phyloP scores from a whole-genome alignment of 1,140 invertebrate genomes.

The Diuraphis noxia region DNA sequence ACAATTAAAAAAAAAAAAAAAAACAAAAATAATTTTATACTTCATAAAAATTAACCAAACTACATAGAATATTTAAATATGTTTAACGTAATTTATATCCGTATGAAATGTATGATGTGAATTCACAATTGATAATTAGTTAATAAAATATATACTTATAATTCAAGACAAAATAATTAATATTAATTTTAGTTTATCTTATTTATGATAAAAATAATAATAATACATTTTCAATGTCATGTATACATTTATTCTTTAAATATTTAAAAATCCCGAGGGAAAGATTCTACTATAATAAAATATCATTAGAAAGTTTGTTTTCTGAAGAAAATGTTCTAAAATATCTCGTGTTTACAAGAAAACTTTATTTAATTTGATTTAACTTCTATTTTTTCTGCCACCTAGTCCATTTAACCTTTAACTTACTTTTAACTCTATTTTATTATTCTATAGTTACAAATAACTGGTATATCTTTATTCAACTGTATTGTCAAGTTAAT shows the following conservation, averaged over 20 bases:
- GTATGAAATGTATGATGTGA: neutral
- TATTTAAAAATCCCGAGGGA: neutral
- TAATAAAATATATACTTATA: neutral
- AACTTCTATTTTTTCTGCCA: neutral
- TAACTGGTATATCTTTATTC: neutral
- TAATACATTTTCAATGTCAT: neutral
- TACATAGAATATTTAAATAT: neutral
- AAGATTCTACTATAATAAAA: neutral
- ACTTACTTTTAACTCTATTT: slow-evolving; percentile 9
- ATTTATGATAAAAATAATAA: neutral
- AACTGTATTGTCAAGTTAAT: neutral
- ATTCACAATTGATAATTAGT: neutral
- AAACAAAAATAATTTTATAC: neutral
- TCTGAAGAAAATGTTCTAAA: slow-evolving; percentile 5
- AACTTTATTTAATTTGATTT: slow-evolving; percentile 12
- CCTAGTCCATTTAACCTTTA: neutral
- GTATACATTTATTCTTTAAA: neutral
- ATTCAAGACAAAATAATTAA: neutral
- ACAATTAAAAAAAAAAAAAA: neutral
- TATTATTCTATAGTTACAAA: neutral
- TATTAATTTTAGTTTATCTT: neutral
- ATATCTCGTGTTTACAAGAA: neutral
- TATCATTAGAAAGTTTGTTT: slow-evolving; percentile 2
- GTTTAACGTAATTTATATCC: neutral
- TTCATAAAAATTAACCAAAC: neutral